These are phyloP conservation scores for Macrochelys suwanniensis DNA, from an alignment of 2,797 vertebrate genomes.

Conservation along the genomic window DNA sequence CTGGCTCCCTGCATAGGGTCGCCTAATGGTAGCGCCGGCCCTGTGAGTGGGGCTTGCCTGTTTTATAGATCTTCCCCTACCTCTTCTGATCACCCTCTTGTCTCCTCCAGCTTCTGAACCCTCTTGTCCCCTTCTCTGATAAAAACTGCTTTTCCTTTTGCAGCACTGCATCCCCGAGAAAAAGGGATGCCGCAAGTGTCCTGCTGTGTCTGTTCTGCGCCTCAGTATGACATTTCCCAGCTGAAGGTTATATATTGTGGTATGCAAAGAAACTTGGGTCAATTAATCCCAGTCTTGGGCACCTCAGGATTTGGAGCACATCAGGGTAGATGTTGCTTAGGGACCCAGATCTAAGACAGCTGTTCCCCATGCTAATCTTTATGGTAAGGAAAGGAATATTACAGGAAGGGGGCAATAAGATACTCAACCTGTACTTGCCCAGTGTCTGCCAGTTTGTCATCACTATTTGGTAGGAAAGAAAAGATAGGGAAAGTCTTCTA, in stretches of 20 bases:
- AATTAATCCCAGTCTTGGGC: not conserved
- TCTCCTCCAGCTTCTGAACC: not conserved
- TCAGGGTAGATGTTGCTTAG: not conserved
- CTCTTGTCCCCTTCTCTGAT: not conserved
- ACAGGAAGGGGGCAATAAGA: not conserved
- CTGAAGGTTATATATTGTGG: not conserved
- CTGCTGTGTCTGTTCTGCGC: not conserved
- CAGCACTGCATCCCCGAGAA: not conserved
- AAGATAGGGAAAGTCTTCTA: not conserved
- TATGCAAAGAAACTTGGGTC: not conserved
- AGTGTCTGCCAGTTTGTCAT: not conserved
- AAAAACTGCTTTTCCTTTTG: not conserved
- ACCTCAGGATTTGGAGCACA: not conserved
- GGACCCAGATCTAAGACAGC: not conserved
- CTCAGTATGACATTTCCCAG: not conserved
- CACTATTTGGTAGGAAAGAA: not conserved
- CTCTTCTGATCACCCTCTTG: not conserved
- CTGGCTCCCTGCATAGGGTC: too few relatives aligned
- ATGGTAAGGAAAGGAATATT: not conserved
- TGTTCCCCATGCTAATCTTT: not conserved
- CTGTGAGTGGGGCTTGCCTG: not conserved
- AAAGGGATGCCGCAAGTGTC: not conserved
- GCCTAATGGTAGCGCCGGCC: too few relatives aligned
- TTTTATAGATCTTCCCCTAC: not conserved
- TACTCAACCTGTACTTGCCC: not conserved